phyloP scores from a whole-genome alignment of 2,113 vertebrate species.

The Coptodon rendalli region DNA sequence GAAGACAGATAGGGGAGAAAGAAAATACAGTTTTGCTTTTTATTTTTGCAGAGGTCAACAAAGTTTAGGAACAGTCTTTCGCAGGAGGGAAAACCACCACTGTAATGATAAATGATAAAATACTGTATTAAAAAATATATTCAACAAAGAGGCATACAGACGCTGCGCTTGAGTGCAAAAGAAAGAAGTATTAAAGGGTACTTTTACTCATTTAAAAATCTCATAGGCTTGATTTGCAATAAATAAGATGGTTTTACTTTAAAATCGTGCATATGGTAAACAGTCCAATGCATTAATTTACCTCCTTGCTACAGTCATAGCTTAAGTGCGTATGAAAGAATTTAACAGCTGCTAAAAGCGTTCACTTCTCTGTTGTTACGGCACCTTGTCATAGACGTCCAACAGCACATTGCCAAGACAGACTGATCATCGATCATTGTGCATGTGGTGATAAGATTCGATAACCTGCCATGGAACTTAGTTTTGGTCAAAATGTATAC shows the following conservation, averaged over 20 bases:
- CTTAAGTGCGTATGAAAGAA: neutral
- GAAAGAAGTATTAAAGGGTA: neutral
- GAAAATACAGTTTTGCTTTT: neutral
- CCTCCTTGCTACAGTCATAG: neutral
- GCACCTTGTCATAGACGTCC: neutral
- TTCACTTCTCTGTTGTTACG: neutral
- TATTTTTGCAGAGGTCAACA: neutral
- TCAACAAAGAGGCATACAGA: neutral
- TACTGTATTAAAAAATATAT: neutral
- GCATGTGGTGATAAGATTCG: neutral
- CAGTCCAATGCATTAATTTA: neutral
- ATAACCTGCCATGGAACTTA: neutral
- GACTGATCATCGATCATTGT: neutral
- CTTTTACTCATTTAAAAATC: neutral
- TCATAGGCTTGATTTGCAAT: neutral
- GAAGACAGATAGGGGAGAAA: neutral
- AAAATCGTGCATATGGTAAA: neutral
- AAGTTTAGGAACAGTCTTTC: neutral
- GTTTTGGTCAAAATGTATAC: neutral
- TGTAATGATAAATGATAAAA: constrained; percentile 1
- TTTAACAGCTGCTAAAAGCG: neutral
- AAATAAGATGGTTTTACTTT: neutral
- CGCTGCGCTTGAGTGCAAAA: neutral
- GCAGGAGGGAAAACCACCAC: neutral
- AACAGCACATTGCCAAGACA: neutral